Conservation (phyloP, 2,888 invertebrate genomes). For the Drosophila emarginata region DNA sequence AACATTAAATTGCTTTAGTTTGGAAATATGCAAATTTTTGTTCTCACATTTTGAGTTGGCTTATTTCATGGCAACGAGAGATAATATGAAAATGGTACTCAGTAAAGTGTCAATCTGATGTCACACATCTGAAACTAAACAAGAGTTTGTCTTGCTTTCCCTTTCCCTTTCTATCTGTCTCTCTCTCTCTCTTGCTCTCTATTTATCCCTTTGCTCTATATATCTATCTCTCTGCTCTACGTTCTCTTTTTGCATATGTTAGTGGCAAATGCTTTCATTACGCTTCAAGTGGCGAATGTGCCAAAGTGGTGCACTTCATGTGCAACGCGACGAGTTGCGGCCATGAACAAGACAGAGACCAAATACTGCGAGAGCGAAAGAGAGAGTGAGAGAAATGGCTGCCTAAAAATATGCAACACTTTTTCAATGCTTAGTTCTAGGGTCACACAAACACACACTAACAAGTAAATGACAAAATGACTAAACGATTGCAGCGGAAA, state of each 20-base stretch:
- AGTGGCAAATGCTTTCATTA: constrained; percentile 74
- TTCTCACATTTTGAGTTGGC: neutral
- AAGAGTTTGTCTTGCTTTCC: constrained; percentile 37
- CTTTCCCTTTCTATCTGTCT: neutral
- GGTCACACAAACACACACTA: constrained; percentile 5
- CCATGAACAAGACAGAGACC: constrained; percentile 46
- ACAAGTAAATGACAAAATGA: constrained; percentile 58
- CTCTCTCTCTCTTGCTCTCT: neutral
- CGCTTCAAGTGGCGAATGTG: constrained; percentile 68
- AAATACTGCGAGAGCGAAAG: no score
- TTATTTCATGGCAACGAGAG: constrained; percentile 4
- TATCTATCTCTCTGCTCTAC: constrained; percentile 4
- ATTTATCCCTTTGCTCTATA: constrained; percentile 2
- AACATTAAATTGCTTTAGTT: no score
- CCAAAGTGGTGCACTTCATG: constrained; percentile 67
- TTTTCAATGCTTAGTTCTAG: constrained; percentile 16
- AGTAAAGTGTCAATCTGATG: constrained; percentile 65
- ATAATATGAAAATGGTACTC: constrained; percentile 44
- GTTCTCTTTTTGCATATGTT: constrained; percentile 35
- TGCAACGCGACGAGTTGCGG: constrained; percentile 44
- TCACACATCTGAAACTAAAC: constrained; percentile 52
- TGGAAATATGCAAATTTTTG: neutral
- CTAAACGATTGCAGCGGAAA: constrained; percentile 21
- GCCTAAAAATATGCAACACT: constrained; percentile 66
- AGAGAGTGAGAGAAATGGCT: neutral